Base-by-base conservation (phyloP, 2,888 invertebrate genomes). In the Apeira syringaria region DNA sequence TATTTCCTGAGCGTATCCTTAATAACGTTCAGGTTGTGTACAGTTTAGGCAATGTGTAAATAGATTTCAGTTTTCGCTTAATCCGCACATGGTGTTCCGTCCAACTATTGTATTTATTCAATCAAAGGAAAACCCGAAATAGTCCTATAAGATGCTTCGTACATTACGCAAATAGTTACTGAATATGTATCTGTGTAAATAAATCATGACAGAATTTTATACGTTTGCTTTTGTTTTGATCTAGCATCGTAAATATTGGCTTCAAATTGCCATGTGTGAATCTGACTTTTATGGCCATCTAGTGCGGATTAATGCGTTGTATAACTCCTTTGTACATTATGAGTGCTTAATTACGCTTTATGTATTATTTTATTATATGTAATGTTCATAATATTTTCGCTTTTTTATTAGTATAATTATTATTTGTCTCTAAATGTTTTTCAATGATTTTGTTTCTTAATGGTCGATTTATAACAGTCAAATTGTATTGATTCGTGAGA, bases 331-430 rank as follows among this genome's bases (percentile, higher is more conserved):
- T 83, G 83, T 83, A 84, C 70, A 83, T 82, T 78, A 72, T 59
- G 77, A 81, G 81, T 86, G 85, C 84, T 87, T 82, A 80, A 79
- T 76, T 81, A 84, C 80, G 85, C 83, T 86, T 85, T 75, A 78
- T 85, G 74, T 35, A 17, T 17, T 39, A 31, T 30, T 66, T 78
- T 57, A 59, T 75, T 75, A 61, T 64, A 64, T 64, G 59, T 57
- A 53, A 45, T 50, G 64, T 68, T 67, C 68, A 64, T 63, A 73
- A 69, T 74, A 64, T 69, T 64, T 68, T 70, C 71, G 74, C 64
- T 71, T 66, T 75, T 71, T 68, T 68, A 54, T 15, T 15, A 20
- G 12, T 28, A 32, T 18, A 22, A 43, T 22, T 31, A 31, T 32
- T 17, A 12, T 33, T 11, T 28, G 36, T 37, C 27, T 37, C 27